Conservation (phyloP, 2,888 invertebrate species). For the Dynastes maya region DNA sequence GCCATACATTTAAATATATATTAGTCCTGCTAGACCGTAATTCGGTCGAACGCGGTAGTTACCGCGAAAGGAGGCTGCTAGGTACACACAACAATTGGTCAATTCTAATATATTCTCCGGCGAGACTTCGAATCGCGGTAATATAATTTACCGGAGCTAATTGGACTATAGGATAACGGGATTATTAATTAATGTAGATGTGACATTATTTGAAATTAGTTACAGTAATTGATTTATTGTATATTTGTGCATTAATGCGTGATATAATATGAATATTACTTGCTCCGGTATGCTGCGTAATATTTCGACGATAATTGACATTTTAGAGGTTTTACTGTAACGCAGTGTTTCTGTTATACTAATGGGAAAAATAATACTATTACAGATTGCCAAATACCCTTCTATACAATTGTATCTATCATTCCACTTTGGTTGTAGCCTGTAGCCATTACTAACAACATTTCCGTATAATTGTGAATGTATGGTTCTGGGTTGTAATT, state of each 20-base stretch:
- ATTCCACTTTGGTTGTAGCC: no score
- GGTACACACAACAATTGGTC: constrained; percentile 21
- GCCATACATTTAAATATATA: constrained; percentile 27
- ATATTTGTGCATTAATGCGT: constrained; percentile 1
- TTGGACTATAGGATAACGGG: constrained; percentile 8
- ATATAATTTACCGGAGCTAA: constrained; percentile 21
- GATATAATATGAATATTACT: constrained; percentile 1
- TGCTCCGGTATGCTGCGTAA: not conserved
- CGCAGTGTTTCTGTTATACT: not conserved
- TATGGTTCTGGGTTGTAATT: no score
- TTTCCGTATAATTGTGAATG: no score
- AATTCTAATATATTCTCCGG: constrained; percentile 26
- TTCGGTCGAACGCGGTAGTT: not conserved
- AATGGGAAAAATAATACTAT: no score
- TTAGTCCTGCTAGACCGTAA: constrained; percentile 8
- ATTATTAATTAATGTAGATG: constrained; percentile 16
- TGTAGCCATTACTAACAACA: no score
- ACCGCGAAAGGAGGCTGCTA: not conserved
- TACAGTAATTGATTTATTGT: constrained; percentile 14
- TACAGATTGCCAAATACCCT: no score
- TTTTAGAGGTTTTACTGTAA: constrained; percentile 1
- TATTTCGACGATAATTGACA: not conserved
- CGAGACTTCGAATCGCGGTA: constrained; percentile 20
- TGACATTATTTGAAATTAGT: constrained; percentile 28
- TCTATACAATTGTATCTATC: no score